Evolutionary conservation across 1,140 invertebrate species (phyloP).

Genomic region (Mya arenaria): DNA sequence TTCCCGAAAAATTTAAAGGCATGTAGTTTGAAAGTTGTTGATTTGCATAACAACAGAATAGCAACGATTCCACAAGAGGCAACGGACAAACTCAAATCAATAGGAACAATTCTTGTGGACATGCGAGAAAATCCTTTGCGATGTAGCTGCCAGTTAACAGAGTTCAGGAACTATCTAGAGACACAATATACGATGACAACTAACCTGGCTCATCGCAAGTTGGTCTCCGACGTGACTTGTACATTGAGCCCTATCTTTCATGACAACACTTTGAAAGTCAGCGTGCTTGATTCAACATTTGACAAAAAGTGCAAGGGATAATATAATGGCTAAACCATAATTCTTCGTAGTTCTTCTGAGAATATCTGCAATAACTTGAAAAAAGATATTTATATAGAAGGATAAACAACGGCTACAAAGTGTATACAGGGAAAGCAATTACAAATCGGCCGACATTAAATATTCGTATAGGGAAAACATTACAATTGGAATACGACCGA

Average conservation of each 20-base stretch:
- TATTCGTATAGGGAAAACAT: too few relatives aligned
- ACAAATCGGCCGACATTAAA: too few relatives aligned
- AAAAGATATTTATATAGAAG: too few relatives aligned
- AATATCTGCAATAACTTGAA: too few relatives aligned
- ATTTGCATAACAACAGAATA: slow-evolving; percentile 20
- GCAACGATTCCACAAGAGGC: neutral
- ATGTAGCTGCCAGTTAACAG: slow-evolving; percentile 7
- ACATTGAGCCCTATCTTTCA: neutral
- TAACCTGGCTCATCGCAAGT: neutral
- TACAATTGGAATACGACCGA: too few relatives aligned
- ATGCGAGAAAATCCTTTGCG: slow-evolving; percentile 25
- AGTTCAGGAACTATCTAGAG: slow-evolving; percentile 35
- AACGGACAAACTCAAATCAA: slow-evolving; percentile 6
- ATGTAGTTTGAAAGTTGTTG: slow-evolving; percentile 22
- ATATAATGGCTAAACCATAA: too few relatives aligned
- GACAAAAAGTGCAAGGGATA: slow-evolving; percentile 46
- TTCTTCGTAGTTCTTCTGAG: too few relatives aligned
- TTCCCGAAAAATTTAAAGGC: slow-evolving; percentile 26
- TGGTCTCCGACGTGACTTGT: slow-evolving; percentile 33
- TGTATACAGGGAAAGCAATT: too few relatives aligned
- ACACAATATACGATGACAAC: neutral
- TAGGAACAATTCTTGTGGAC: slow-evolving; percentile 37
- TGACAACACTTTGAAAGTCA: neutral
- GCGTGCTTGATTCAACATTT: slow-evolving; percentile 23
- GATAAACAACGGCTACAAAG: too few relatives aligned